Conservation (phyloP, 2,888 invertebrate species). For the Ceriagrion tenellum region DNA sequence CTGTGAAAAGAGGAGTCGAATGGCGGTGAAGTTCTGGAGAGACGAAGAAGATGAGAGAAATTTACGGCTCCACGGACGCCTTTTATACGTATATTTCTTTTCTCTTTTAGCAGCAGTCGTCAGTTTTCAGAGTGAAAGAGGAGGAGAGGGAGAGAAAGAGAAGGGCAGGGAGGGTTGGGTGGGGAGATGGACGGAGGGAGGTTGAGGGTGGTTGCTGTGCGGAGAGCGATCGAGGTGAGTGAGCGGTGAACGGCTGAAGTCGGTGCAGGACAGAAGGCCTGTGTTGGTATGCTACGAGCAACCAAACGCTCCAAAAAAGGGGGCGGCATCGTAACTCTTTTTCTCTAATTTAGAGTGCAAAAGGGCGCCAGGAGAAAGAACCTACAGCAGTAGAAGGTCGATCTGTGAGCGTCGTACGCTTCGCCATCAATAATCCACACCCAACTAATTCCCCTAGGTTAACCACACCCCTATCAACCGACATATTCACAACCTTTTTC, state of each 20-base stretch:
- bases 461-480: background rate
- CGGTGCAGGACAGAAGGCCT: background rate
- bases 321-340: conserved; percentile 1
- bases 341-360: conserved; percentile 57
- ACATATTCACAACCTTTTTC: background rate
- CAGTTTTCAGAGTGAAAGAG: background rate
- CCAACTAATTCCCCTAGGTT: background rate
- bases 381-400: background rate
- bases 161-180: too few relatives aligned
- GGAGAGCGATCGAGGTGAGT: background rate
- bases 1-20: background rate
- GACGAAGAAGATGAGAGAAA: background rate
- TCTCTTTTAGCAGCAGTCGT: background rate
- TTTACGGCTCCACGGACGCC: background rate
- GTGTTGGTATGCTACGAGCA: background rate
- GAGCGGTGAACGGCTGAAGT: conserved; percentile 37
- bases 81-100: background rate
- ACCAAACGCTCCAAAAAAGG: background rate
- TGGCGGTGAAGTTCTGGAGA: background rate
- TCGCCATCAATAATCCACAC: background rate
- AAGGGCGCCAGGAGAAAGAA: conserved; percentile 29
- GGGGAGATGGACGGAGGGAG: too few relatives aligned
- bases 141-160: background rate
- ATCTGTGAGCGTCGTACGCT: background rate
- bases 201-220: background rate